Evolutionary conservation across 2,113 vertebrate genomes (phyloP), one percentile per base, ranked within the genome.

Genomic region (Melanostigma gelatinosum): DNA sequence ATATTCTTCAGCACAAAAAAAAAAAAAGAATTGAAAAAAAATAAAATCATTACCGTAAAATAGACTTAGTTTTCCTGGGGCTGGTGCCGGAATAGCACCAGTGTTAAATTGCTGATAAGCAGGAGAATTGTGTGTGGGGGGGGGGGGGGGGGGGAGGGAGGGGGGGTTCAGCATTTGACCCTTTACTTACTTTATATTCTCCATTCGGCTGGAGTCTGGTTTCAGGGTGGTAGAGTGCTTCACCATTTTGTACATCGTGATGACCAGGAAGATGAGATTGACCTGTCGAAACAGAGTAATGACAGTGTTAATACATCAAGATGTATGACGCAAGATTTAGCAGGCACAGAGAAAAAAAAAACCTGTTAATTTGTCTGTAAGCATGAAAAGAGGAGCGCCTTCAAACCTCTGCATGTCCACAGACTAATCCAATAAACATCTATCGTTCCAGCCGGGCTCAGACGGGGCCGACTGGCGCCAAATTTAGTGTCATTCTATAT

Each of bases 201-300:
- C 98, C 96, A 99, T 96, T 94, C 98, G 96, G 95, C 97, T 99
- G 86, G 98, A 99, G 94, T 99, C 98, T 91, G 98, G 98, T 96
- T 99, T 99, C 96, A 99, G 95, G 93, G 98, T 98, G 91, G 97
- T 99, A 65, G 98, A 98, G 94, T 99, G 97, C 93, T 98, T 99
- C 96, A 99, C 97, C 98, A 99, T 99, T 96, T 99, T 99, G 95
- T 98, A 99, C 95, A 99, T 96, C 54, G 98, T 99, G 95, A 99
- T 98, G 95, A 98, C 96, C 96, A 99, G 94, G 95, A 99, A 99
- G 96, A 99, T 97, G 95, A 99, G 95, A 95, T 99, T 99, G 93
- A 99, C 95, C 98, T 99, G 96, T 96, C 94, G 93, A 93, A 96
- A 97, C 92, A 96, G 93, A 96, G 91, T 93, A 92, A 94, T 89